A percentile compares a stretch with the other conserved stretches of the same genome.
Evolutionary conservation across 2,888 invertebrate genomes (phyloP).

Genomic region (Heliconius hortense): DNA sequence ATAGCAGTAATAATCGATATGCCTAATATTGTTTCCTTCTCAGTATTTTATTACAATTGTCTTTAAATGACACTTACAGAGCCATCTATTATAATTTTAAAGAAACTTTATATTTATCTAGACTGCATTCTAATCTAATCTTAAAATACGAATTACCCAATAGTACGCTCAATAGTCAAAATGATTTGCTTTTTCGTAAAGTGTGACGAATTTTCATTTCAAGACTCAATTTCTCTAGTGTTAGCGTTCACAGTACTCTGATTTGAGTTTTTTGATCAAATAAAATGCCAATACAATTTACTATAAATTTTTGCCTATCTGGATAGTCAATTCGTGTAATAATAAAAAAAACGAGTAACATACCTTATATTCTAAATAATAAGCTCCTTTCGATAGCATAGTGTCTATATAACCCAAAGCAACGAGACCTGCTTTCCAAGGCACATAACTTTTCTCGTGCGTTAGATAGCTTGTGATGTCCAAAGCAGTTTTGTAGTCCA

Average conservation of each 20-base stretch:
- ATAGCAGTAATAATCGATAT: too few relatives aligned
- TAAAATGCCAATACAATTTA: neutral
- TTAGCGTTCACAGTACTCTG: neutral
- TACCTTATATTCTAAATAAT: constrained; percentile 79
- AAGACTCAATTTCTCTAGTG: too few relatives aligned
- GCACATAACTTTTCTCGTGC: constrained; percentile 91
- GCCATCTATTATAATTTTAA: constrained; percentile 5
- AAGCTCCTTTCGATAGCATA: constrained; percentile 88
- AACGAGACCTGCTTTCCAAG: constrained; percentile 92
- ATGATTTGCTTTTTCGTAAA: neutral
- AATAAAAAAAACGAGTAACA: constrained; percentile 32
- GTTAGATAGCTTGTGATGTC: constrained; percentile 90
- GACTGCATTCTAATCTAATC: constrained; percentile 7
- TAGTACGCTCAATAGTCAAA: neutral
- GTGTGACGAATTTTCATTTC: too few relatives aligned
- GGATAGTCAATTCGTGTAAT: too few relatives aligned
- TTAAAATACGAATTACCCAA: neutral
- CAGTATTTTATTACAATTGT: neutral
- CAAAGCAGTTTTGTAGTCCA: constrained; percentile 88
- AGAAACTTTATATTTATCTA: neutral
- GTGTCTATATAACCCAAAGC: constrained; percentile 89
- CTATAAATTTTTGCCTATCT: too few relatives aligned
- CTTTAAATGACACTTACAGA: neutral
- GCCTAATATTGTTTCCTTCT: neutral
- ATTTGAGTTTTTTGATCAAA: neutral